Conservation (phyloP, 1,140 invertebrate genomes). For the Achatina immaculata region DNA sequence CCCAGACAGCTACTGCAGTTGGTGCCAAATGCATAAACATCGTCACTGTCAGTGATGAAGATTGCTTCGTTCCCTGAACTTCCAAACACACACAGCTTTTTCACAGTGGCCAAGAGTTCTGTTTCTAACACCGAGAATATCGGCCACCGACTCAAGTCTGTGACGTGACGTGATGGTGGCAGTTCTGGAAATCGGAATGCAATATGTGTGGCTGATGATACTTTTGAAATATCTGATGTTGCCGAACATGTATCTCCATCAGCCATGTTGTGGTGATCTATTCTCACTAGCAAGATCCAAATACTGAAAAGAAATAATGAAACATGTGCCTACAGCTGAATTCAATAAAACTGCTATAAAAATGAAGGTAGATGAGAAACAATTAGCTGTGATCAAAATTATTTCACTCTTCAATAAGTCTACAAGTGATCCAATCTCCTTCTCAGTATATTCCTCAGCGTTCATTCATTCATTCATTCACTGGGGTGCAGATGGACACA, state of each 20-base stretch:
- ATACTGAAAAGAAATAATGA: not conserved
- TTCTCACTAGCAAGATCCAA: not conserved
- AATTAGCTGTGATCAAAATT: too few species aligned
- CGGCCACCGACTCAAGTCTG: constrained; percentile 76
- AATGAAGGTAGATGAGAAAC: too few species aligned
- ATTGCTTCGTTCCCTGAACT: constrained; percentile 79
- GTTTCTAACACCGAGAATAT: constrained; percentile 76
- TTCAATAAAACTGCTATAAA: too few species aligned
- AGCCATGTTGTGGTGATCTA: not conserved
- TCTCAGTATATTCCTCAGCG: too few species aligned
- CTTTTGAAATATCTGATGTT: not conserved
- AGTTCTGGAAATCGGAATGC: constrained; percentile 21
- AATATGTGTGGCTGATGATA: not conserved
- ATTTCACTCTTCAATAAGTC: too few species aligned
- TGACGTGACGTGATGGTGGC: constrained; percentile 37
- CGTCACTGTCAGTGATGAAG: constrained; percentile 77
- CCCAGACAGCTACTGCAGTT: constrained; percentile 77
- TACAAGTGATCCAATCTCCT: too few species aligned
- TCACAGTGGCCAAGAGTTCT: constrained; percentile 74
- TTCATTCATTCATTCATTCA: too few species aligned
- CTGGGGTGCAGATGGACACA: too few species aligned
- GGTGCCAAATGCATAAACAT: constrained; percentile 77
- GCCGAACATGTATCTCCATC: not conserved
- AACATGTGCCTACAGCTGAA: too few species aligned
- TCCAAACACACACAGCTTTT: constrained; percentile 77